Evolutionary conservation across 2,797 vertebrate species (phyloP), one percentile per base, ranked within the genome.

Genomic region (Tadarida brasiliensis): DNA sequence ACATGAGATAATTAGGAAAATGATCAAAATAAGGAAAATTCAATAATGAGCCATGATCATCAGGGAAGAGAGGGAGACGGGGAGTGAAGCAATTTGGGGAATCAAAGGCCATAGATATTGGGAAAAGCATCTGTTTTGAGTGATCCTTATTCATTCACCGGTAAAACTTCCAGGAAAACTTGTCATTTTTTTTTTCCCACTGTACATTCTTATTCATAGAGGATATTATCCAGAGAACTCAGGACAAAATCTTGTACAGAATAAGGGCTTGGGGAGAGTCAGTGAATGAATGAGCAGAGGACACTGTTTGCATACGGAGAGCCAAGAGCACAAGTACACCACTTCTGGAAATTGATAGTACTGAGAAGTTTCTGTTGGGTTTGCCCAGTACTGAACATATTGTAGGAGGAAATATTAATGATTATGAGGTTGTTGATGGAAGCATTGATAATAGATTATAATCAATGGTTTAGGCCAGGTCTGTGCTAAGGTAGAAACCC

Each of bases 21-120:
- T 44, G 76, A 94, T 93, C 61, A 93, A 81, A 95, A 88, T 78
- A 68, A 93, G 80, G 44, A 85, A 96, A 90, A 97, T 82, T 74
- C 67, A 26, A 4, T 82, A 44, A 94, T 82, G 24, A 85, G 49
- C 22, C n/a, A 81, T 78, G 65, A 91, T 84, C 93, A 39, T 16
- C 28, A 83, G 39, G n/a, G 30, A 80, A 86, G 47, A 15, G 57
- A 82, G 33, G 47, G 47, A 56, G 56, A 63, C 30, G n/a, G n/a
- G 22, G 26, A 39, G 33, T 28, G 17, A 47, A 54, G 56, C 1
- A 35, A 54, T 77, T 63, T 86, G 12, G 63, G 56, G 56, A 89
- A 28, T 63, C 74, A 54, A 86, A 96, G 57, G 65, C 30, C 3
- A 3, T 19, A 20, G 47, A 35, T n/a, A 35, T 44, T 83, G 63